Evolutionary conservation across 1,140 invertebrate species (phyloP).

Genomic region (Magallana angulata): DNA sequence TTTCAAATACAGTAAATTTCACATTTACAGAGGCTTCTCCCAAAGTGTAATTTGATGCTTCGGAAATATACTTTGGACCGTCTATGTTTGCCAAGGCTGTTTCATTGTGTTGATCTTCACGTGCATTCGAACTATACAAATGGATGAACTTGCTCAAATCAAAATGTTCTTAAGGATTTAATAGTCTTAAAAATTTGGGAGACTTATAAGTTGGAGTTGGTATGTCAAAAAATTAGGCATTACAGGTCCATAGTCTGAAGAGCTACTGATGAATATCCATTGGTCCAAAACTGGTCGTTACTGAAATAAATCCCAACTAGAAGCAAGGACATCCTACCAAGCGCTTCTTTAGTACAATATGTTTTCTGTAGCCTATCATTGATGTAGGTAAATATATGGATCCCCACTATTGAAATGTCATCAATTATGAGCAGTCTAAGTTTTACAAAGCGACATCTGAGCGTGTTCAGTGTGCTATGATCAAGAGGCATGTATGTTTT

Average conservation of each 20-base stretch:
- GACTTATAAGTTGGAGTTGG: constrained; percentile 37
- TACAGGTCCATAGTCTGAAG: no score
- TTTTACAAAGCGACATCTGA: no score
- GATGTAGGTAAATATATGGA: constrained; percentile 19
- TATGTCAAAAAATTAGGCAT: no score
- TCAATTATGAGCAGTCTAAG: constrained; percentile 39
- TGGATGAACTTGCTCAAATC: no score
- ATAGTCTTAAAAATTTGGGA: no score
- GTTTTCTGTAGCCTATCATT: constrained; percentile 27
- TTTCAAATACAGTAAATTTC: background rate
- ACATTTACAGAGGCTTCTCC: constrained; percentile 2
- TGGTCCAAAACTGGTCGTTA: constrained; percentile 12
- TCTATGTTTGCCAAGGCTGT: no score
- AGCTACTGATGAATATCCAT: constrained; percentile 51
- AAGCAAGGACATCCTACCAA: constrained; percentile 38
- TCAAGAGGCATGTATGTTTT: constrained; percentile 25
- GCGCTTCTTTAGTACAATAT: background rate
- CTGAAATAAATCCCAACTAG: constrained; percentile 43
- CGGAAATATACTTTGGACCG: background rate
- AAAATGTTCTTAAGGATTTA: no score
- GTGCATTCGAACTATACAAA: no score
- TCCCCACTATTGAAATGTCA: constrained; percentile 46
- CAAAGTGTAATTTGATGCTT: background rate
- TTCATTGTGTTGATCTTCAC: no score
- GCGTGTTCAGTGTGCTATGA: constrained; percentile 42